Evolutionary conservation across 1,140 invertebrate species (phyloP), one percentile per base, ranked within the genome.

Genomic region (Polypedilum pembai): DNA sequence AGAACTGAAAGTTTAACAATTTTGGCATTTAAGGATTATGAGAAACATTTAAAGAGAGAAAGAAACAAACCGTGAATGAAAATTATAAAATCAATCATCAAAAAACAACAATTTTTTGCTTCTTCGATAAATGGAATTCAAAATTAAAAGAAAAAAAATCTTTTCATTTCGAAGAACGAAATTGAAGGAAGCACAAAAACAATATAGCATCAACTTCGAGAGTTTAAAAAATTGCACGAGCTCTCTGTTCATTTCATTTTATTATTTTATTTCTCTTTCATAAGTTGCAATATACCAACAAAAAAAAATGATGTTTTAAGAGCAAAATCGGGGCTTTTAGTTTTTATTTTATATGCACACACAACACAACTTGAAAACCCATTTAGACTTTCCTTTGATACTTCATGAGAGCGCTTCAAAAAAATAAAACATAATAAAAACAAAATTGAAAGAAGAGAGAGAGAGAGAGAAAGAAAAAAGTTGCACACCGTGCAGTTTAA

Each of bases 311-410:
- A 56, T 12, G n/a, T 45, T 56, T 56, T n/a, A 56, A 56, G 45
- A n/a, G 12, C 10, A 15, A 56, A 56, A 56, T 56, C n/a, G n/a
- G 24, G 41, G 12, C 45, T 56, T 56, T 56, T 56, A 4, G 7
- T 15, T 15, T 56, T 56, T 56, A n/a, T 56, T 56, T 56, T 56
- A 45, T 33, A 33, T 33, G 24, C 24, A 33, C 24, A 45, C 41
- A n/a, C 10, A 56, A 56, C 12, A 56, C 45, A 12, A 45, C 41
- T 15, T 15, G 24, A 56, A 56, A 56, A 56, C 45, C 45, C 45
- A 56, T 56, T 56, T 56, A 56, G 45, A 56, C 45, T 56, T 56
- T 56, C n/a, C 45, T 56, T 56, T 56, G 45, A 56, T 56, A n/a
- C 45, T 56, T 56, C 45, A 56, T 56, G 45, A 56, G 45, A 56